Base-by-base conservation (phyloP, 92 coral and sea anemone genomes). In the Actinernus sp. region DNA sequence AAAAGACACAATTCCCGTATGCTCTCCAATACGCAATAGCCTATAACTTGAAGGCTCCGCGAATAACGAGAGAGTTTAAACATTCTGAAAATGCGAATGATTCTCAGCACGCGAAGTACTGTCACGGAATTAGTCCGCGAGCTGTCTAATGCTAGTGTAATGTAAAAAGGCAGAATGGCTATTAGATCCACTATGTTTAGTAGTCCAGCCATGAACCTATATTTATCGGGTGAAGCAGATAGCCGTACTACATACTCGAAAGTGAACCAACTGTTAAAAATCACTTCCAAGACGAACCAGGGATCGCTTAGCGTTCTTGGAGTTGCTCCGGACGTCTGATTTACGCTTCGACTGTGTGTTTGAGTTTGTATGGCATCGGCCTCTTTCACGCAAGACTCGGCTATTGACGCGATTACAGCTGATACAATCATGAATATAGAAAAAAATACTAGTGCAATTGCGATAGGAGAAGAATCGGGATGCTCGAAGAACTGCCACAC, bases 21-120 rank as follows among this genome's bases (percentile, higher is more conserved):
- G 63, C 99, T 95, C 49, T 91, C 95, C 0, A 78, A 39, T 8
- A 95, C 88, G 58, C 99, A 95, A 49, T 91, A 95, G 7, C 97
- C 99, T 29, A 95, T 95, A 3, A 95, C 96, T 26, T 91, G 95
- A 8, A 95, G 89, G 39, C 95, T 92, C 32, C 82, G 79, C 0
- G 97, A 95, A 31, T 95, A 95, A 25, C 99, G 95, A 1, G 99
- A 95, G 1, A 95, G 88, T 41, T 95, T 95, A 63, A 95, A 95
- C 70, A 95, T 92, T 5, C 99, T 81, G 34, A 95, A 95, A 23
- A 95, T 86, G 1, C 99, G 91, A 13, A 91, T 84, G 4, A 95
- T 70, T 52, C 99, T 68, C 16, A 95, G 69, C 16, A 95, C 83
- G 4, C 97, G 90, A 6, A 95, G 78, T 13, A 84, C 99, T 9